Evolutionary conservation across 2,797 vertebrate genomes (phyloP).

Genomic region (Valencia hispanica): DNA sequence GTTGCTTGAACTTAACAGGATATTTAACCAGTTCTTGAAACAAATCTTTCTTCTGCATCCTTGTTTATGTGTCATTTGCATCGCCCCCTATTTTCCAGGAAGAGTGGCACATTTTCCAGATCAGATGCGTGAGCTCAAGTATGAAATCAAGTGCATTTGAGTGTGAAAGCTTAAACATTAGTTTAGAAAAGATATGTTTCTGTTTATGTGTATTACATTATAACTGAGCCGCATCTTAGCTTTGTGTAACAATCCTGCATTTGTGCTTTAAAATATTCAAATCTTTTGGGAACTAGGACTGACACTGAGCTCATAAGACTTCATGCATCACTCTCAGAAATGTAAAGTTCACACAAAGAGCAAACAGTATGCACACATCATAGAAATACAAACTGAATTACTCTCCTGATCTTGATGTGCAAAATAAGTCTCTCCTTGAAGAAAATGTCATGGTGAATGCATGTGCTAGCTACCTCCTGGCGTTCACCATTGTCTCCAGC

Average conservation of each 20-base stretch:
- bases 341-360: neutral
- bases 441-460: neutral
- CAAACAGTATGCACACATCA: neutral
- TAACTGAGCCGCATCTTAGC: conserved; percentile 3
- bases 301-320: neutral
- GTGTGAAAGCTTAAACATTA: conserved; percentile 40
- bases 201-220: conserved; percentile 21
- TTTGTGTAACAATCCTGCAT: conserved; percentile 10
- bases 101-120: conserved; percentile 29
- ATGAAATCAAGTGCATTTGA: conserved; percentile 41
- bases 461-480: conserved; percentile 83
- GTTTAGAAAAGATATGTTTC: conserved; percentile 16
- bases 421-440: neutral
- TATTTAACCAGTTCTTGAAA: neutral
- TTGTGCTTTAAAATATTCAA: neutral
- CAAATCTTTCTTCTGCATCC: neutral
- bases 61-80: neutral
- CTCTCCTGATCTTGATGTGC: neutral
- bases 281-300: neutral
- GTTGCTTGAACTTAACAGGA: neutral
- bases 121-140: conserved; percentile 18
- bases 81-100: conserved; percentile 10
- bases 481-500: conserved; percentile 85
- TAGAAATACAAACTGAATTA: neutral
- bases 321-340: neutral